Evolutionary conservation across 2,888 invertebrate species (phyloP), one percentile per base, ranked within the genome.

Genomic region (Biston betularia): DNA sequence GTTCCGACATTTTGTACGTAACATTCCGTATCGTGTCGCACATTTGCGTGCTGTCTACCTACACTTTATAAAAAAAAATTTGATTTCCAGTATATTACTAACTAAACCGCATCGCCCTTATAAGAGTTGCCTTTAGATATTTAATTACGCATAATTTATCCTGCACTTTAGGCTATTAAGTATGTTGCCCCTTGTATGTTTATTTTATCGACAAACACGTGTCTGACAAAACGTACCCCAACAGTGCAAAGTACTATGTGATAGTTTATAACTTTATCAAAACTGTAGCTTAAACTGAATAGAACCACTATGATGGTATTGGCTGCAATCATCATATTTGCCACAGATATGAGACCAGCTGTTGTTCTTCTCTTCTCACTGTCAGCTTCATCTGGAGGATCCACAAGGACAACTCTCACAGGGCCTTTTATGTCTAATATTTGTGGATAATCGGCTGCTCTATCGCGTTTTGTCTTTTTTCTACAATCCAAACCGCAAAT

Each of bases 321-420:
- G 40, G 40, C 54, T 12, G 54, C 54, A 7, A 54, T 54, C 54
- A 54, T 42, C 54, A 54, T 54, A 42, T 42, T 40, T 7, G 54
- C 54, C 6, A 54, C 8, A 11, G 40, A n/a, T 11, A 54, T 54
- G 15, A 40, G 15, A 0, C 40, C 54, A 1, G 54, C 10, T 2
- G 12, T 24, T 8, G 42, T 42, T 54, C 54, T 54, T 54, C 42
- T 54, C 14, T 10, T 9, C 15, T 24, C 40, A 7, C 52, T 38
- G n/a, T 15, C 52, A 10, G 4, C 15, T 4, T 38, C 14, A 5
- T 40, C 40, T 12, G 54, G 54, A 7, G 40, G 24, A 42, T 54
- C 54, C 12, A 54, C 54, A 24, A 54, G 24, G 4, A 54, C 42
- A 15, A 54, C 12, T 12, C 11, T 40, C 6, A 54, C 15, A 11